Base-by-base conservation (phyloP, 2,888 invertebrate species). In the Timema cristinae region DNA sequence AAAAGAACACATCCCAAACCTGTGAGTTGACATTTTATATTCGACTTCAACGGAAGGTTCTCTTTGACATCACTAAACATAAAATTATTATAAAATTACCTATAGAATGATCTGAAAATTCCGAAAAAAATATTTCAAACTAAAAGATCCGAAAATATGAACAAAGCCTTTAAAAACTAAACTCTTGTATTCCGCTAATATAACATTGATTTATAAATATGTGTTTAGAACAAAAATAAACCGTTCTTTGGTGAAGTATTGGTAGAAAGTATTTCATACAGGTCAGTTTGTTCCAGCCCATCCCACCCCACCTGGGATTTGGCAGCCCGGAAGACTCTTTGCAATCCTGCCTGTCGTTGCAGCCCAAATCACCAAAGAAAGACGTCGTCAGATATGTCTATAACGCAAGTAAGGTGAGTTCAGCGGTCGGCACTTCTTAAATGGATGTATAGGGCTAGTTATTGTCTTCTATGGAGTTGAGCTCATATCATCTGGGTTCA, bases 241-340 rank as follows among this genome's bases (percentile, higher is more conserved):
- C 4, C 4, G n/a, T 32, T 32, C 32, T 32, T 32, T 32, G 32
- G 32, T 32, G 32, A 32, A 1, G 32, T 32, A 4, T 32, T 32
- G 32, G 32, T 32, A 32, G 32, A 32, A 32, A 32, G 32, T 32
- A 1, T 32, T 32, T 32, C 1, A 32, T 32, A 4, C 32, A 32
- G 32, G 32, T 32, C 32, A 32, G 32, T 32, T 32, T 32, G 47
- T 59, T 67, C 13, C 69, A 73, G 73, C 73, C 75, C 54, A 87
- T 91, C 16, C 91, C 93, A 0, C 91, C 91, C 74, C 90, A 91
- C 78, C 84, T 83, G 76, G 90, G 90, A 5, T 87, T 91, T 76
- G 94, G 94, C 2, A 85, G 89, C 13, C 86, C 92, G 5, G 93
- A 93, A 80, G 94, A 94, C 79, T 90, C 92, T 0, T 81, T 92